phyloP scores from a whole-genome alignment of 2,888 invertebrate species.

The Sclerodermus sp. region DNA sequence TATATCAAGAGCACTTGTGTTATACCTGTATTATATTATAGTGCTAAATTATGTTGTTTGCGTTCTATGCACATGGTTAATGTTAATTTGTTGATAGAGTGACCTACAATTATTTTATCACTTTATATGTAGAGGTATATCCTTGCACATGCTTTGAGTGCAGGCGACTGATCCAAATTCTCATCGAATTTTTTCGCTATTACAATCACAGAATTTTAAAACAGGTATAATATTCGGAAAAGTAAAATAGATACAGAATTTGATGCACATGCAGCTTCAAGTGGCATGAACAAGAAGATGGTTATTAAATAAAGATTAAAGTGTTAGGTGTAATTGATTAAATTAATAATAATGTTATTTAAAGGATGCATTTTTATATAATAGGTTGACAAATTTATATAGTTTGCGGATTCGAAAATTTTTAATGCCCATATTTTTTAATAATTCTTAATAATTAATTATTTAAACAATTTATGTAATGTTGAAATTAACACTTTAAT shows the following conservation, averaged over 20 bases:
- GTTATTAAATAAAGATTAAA: slow-evolving; percentile 29
- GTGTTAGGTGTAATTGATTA: slow-evolving; percentile 33
- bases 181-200: no score
- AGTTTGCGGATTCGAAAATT: slow-evolving; percentile 43
- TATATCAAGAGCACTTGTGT: neutral
- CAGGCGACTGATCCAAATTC: slow-evolving; percentile 3
- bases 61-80: slow-evolving; percentile 19
- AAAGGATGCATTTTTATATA: slow-evolving; percentile 44
- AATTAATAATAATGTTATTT: slow-evolving; percentile 41
- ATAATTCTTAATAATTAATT: neutral
- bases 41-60: slow-evolving; percentile 15
- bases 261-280: slow-evolving; percentile 3
- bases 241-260: slow-evolving; percentile 5
- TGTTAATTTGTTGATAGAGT: slow-evolving; percentile 27
- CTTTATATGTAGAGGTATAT: neutral
- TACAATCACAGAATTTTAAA: neutral
- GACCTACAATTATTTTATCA: slow-evolving; percentile 6
- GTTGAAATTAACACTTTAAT: no score
- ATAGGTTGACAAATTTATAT: slow-evolving; percentile 42
- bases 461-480: no score
- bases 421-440: slow-evolving; percentile 19
- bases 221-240: slow-evolving; percentile 6
- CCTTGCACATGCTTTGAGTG: slow-evolving; percentile 6
- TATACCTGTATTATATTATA: slow-evolving; percentile 7
- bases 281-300: slow-evolving; percentile 8